Evolutionary conservation across 2,113 vertebrate genomes (phyloP), one percentile per base, ranked within the genome.

Genomic region (Heloderma charlesbogerti): DNA sequence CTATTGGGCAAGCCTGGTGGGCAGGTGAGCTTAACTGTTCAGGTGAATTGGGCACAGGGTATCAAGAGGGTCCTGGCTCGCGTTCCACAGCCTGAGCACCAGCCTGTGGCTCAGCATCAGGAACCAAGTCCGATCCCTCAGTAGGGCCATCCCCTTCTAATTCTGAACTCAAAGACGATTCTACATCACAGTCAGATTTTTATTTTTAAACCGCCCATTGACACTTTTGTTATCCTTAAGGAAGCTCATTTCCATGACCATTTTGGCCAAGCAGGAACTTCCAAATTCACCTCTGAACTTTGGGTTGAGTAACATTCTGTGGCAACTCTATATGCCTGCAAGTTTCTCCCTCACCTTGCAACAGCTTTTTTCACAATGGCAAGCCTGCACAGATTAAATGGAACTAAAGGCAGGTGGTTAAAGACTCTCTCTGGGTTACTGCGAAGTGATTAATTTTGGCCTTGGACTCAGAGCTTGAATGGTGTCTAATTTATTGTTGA

Each of bases 301-400:
- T 66, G 16, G 27, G 2, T 20, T 27, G n/a, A 48, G 8, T n/a
- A n/a, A 6, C 51, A 57, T 60, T 83, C 80, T 18, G 20, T 60
- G 48, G 15, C 48, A 57, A 22, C 80, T 20, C 16, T 54, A 7
- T 0, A 16, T 74, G 4, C 16, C 34, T 18, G 5, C 71, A 81
- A 57, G 51, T 27, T 1, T 0, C n/a, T 10, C n/a, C 22, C 18
- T 43, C 74, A 0, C 0, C 48, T 63, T 0, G 0, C 75, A 31
- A 54, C 25, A 34, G n/a, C 71, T 13, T 66, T 0, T 45, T 84
- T 16, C 15, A 57, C 80, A 71, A 57, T 0, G 0, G 13, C 20
- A 43, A 84, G 18, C n/a, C 6, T 40, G 25, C 3, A 75, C 25
- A 40, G 27, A 31, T 75, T 87, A 63, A 77, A 43, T 67, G 85